phyloP scores from a whole-genome alignment of 2,888 invertebrate species.

The Agonum fuliginosum region DNA sequence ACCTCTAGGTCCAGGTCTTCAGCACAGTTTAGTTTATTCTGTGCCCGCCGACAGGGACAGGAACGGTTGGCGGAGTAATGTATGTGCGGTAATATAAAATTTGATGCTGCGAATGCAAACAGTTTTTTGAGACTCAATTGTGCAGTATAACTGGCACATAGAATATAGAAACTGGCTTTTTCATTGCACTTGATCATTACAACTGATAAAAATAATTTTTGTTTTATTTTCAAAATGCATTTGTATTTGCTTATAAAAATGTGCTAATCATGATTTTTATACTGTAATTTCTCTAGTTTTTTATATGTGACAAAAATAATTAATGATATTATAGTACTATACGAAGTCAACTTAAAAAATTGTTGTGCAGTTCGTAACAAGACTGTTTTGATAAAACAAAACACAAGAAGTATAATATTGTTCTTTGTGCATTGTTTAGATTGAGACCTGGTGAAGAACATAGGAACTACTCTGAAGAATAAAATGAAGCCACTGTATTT shows the following conservation, averaged over 20 bases:
- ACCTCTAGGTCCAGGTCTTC: constrained; percentile 86
- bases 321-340: not conserved
- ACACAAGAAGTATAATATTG: not conserved
- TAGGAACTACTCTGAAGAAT: constrained; percentile 93
- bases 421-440: constrained; percentile 77
- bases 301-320: not conserved
- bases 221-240: not conserved
- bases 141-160: too few relatives aligned
- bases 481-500: constrained; percentile 77
- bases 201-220: too few relatives aligned
- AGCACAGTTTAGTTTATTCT: too few relatives aligned
- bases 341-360: not conserved
- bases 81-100: constrained; percentile 68
- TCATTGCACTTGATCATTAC: too few relatives aligned
- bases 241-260: not conserved
- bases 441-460: constrained; percentile 94
- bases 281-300: not conserved
- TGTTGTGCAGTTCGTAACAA: too few relatives aligned
- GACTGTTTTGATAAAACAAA: not conserved
- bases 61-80: constrained; percentile 63
- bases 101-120: too few relatives aligned
- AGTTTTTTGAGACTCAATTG: too few relatives aligned
- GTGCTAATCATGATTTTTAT: constrained; percentile 12
- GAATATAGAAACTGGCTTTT: too few relatives aligned
- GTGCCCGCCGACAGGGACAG: constrained; percentile 78